A percentile compares a stretch with the other conserved stretches of the same genome.
These are phyloP conservation scores for Columba livia DNA, from an alignment of 2,113 vertebrate species.

Conservation along the genomic window DNA sequence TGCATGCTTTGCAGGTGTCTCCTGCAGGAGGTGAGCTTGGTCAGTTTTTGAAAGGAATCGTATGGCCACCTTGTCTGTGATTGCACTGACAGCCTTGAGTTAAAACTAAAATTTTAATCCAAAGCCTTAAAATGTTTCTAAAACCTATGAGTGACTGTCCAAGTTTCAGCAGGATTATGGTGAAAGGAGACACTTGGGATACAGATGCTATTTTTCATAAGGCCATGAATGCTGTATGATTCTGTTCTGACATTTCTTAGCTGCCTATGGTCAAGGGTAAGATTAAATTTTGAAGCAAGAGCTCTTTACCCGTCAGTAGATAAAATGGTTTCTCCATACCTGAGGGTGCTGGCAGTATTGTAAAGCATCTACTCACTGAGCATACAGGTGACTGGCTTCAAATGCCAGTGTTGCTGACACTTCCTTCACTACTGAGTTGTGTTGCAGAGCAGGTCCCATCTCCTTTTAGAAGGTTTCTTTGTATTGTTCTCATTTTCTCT, in stretches of 20 bases:
- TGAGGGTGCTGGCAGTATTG: neutral
- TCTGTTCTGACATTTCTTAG: neutral
- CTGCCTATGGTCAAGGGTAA: neutral
- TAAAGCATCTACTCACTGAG: neutral
- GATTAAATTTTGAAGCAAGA: neutral
- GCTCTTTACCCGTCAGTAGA: neutral
- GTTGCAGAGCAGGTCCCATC: neutral
- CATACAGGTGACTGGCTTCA: neutral
- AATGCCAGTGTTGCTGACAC: neutral
- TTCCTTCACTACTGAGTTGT: neutral
- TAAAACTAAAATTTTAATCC: neutral
- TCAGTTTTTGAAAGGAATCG: neutral
- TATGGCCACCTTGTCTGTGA: neutral
- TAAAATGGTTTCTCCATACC: neutral
- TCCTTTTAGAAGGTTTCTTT: neutral
- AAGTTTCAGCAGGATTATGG: neutral
- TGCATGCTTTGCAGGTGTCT: constrained; percentile 34
- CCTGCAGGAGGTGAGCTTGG: constrained; percentile 59
- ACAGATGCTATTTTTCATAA: neutral
- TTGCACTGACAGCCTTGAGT: neutral
- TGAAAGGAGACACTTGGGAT: neutral
- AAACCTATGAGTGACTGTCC: neutral
- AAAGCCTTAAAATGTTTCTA: neutral
- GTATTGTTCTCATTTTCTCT: neutral
- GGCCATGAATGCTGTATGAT: neutral